Evolutionary conservation across 2,113 vertebrate species (phyloP).

Genomic region (Hypocryptadius cinnamomeus): DNA sequence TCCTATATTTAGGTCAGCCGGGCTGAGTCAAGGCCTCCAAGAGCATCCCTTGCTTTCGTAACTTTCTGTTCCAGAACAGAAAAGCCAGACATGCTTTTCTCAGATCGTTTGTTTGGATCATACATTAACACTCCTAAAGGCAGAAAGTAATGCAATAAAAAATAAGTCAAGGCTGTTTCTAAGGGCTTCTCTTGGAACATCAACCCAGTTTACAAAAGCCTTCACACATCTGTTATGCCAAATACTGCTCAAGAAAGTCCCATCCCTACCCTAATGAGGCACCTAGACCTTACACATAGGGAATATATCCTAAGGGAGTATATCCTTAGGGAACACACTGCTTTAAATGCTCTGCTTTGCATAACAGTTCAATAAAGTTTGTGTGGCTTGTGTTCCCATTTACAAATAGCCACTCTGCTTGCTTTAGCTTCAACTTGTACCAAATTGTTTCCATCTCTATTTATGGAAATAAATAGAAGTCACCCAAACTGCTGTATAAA

Average conservation of each 20-base stretch:
- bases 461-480: neutral
- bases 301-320: neutral
- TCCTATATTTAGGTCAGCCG: neutral
- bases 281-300: neutral
- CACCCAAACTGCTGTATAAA: neutral
- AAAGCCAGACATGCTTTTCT: neutral
- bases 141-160: neutral
- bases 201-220: neutral
- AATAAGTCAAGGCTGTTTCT: neutral
- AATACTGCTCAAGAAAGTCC: neutral
- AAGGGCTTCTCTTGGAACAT: neutral
- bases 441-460: neutral
- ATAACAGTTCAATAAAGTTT: neutral
- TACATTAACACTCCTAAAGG: neutral
- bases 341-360: neutral
- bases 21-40: neutral
- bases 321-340: neutral
- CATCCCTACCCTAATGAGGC: accelerated
- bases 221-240: neutral
- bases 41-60: neutral
- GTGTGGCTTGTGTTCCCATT: neutral
- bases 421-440: neutral
- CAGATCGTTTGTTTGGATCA: neutral
- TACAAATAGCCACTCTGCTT: neutral
- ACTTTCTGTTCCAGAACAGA: neutral